phyloP scores from a whole-genome alignment of 2,113 vertebrate genomes.

The Neotragus pygmaeus region DNA sequence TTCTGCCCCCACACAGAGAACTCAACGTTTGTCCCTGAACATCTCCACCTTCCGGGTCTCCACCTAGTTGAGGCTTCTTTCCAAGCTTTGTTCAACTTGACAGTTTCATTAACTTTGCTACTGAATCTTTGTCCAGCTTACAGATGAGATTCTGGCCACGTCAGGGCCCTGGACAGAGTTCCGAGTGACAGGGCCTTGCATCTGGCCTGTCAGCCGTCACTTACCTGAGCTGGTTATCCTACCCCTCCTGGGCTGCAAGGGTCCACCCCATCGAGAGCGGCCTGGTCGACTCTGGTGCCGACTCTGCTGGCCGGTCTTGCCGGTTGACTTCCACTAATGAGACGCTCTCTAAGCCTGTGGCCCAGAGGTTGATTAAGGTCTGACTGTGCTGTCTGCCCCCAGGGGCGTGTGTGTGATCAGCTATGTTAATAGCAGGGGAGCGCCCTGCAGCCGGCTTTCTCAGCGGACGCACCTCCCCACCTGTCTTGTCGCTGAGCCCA shows the following conservation, averaged over 20 bases:
- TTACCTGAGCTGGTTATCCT: accelerated
- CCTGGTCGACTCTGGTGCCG: accelerated
- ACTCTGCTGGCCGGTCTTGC: neutral
- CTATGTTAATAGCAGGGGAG: neutral
- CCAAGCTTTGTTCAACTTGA: neutral
- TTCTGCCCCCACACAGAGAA: neutral
- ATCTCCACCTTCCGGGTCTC: neutral
- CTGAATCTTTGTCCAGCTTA: neutral
- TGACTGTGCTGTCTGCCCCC: neutral
- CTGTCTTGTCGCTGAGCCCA: neutral
- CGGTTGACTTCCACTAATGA: accelerated
- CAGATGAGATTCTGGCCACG: neutral
- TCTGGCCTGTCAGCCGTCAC: neutral
- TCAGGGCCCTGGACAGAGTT: neutral
- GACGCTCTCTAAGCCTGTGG: neutral
- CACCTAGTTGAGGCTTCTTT: neutral
- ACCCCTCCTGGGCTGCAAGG: too few relatives aligned
- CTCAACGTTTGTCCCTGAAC: accelerated
- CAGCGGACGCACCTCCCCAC: accelerated
- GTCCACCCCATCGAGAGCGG: accelerated
- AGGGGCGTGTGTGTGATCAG: accelerated
- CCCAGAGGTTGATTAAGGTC: neutral
- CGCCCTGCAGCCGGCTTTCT: accelerated
- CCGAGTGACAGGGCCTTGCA: neutral
- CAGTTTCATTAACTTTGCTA: neutral